Base-by-base conservation (phyloP, 2,888 invertebrate genomes). In the Philopedon plagiatum region DNA sequence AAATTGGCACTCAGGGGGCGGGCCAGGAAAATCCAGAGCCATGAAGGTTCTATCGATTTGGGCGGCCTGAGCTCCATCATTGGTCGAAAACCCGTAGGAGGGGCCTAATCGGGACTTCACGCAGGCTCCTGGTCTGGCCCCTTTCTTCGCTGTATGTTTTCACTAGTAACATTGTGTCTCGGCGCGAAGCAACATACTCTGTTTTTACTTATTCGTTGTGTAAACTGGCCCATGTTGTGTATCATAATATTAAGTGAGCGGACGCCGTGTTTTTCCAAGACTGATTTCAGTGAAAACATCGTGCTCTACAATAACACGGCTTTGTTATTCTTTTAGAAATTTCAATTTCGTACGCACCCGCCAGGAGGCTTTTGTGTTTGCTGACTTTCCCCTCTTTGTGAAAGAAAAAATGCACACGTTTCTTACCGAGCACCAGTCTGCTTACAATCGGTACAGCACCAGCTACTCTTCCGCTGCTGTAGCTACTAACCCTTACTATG, bases 361-460 rank as follows among this genome's bases (percentile, higher is more conserved):
- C 26, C 44, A 32, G 44, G 34, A 77, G 69, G 71, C 68, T 61
- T 71, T 76, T 57, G 67, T 71, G 75, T 75, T 75, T 75, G 75
- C 69, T 69, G 71, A 75, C 75, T 74, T 75, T 80, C 75, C 77
- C 77, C 76, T 74, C 74, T 76, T 78, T 80, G 80, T 80, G 80
- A 69, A 69, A n/a, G n/a, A n/a, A 68, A 73, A 74, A 60, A 96
- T 96, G 96, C 96, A 96, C 86, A 93, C 95, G 77, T 88, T 97
- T 82, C 97, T 97, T 86, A 93, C 94, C 78, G 96, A 97, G 76
- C 85, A 84, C 86, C 96, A 96, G 87, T 95, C 94, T 85, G 94
- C 95, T 75, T 97, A 96, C 86, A 94, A 95, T 85, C 91, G 96
- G 67, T 91, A 92, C 79, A 66, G 66, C 62, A 88, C 89, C 76